Conservation (phyloP, 1,140 invertebrate genomes). For the Dufourea novaeangliae region DNA sequence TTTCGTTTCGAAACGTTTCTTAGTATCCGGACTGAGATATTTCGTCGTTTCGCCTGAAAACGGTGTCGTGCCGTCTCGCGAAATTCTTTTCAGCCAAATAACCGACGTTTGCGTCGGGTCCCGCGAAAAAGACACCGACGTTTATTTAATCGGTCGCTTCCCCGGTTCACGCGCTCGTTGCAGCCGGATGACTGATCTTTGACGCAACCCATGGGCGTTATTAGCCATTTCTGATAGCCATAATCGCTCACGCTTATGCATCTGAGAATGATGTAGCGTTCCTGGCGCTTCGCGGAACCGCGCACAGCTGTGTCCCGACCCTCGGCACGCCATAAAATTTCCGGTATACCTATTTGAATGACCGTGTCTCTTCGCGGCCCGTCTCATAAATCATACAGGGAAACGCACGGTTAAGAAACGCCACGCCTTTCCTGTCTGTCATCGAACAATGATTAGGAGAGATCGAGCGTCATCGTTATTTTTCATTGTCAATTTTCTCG, state of each 20-base stretch:
- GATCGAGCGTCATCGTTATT: neutral
- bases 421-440: neutral
- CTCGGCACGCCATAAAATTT: constrained; percentile 14
- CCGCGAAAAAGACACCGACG: neutral
- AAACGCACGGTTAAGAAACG: neutral
- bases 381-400: constrained; percentile 11
- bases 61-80: neutral
- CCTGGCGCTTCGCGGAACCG: neutral
- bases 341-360: neutral
- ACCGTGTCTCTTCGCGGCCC: neutral
- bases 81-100: no score
- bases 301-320: constrained; percentile 21
- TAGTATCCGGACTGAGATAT: no score
- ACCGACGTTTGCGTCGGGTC: no score
- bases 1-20: neutral
- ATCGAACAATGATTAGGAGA: constrained; percentile 21
- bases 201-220: neutral
- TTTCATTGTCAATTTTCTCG: constrained; percentile 2
- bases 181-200: constrained; percentile 11
- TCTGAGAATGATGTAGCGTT: constrained; percentile 8
- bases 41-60: neutral
- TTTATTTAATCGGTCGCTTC: neutral
- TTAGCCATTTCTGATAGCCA: constrained; percentile 17
- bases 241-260: constrained; percentile 22
- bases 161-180: neutral